phyloP scores from a whole-genome alignment of 2,797 vertebrate species.

The Artibeus lituratus region DNA sequence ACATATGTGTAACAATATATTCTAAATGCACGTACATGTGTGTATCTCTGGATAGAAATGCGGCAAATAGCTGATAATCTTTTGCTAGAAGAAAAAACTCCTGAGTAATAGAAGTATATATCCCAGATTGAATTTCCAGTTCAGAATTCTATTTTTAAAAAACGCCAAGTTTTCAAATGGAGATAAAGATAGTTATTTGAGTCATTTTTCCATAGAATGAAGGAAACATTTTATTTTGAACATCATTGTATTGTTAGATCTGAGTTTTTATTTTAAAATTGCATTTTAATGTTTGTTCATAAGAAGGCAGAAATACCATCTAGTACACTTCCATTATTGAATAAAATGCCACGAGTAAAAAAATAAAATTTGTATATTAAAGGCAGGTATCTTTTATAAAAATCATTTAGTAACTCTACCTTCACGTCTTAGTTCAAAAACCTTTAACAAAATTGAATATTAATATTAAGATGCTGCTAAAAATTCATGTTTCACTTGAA shows the following conservation, averaged over 20 bases:
- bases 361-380: not conserved
- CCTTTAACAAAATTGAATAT: not conserved
- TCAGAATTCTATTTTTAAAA: slow-evolving; percentile 33
- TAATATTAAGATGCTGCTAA: not conserved
- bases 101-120: not conserved
- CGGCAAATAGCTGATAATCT: not conserved
- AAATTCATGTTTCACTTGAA: slow-evolving; percentile 40
- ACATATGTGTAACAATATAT: not conserved
- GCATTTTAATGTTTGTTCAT: not conserved
- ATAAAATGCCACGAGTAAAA: slow-evolving; percentile 19
- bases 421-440: not conserved
- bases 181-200: not conserved
- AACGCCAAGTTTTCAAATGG: not conserved
- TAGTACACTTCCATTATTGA: not conserved
- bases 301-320: not conserved
- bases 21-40: not conserved
- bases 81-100: not conserved
- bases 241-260: not conserved
- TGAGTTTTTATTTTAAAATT: slow-evolving; percentile 12
- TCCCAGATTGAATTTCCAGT: not conserved
- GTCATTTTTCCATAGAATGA: not conserved
- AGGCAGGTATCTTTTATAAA: not conserved
- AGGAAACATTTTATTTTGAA: slow-evolving; percentile 17
- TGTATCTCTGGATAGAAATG: not conserved
- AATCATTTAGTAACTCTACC: not conserved